Evolutionary conservation across 37 sponge, comb jelly and placozoan genomes (phyloP).

Genomic region (Dysidea cf. avara): DNA sequence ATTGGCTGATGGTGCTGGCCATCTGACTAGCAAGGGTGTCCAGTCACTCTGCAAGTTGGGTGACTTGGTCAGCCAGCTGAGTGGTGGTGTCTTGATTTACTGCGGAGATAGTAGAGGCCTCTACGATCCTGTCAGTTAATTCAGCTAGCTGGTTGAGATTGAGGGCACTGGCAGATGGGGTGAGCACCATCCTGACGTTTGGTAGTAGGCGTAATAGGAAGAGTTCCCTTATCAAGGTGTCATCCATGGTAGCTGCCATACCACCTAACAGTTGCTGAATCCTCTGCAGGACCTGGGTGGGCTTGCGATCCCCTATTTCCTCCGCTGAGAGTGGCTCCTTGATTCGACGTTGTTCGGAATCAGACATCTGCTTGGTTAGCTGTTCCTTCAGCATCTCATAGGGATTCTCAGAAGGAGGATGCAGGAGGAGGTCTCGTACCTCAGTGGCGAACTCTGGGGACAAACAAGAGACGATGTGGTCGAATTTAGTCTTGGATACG

Average conservation of each 20-base stretch:
- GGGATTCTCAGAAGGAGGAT: slow-evolving; percentile 7
- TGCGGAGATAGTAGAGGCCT: neutral
- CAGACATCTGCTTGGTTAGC: slow-evolving; percentile 19
- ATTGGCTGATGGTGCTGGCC: no score
- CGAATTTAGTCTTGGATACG: slow-evolving; percentile 12
- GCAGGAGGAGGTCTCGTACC: slow-evolving; percentile 37
- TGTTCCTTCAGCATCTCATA: slow-evolving; percentile 10
- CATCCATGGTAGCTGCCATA: neutral
- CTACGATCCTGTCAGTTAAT: slow-evolving; percentile 25
- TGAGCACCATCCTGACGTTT: slow-evolving; percentile 34
- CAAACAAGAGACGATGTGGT: slow-evolving; percentile 29
- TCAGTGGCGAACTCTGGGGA: slow-evolving; percentile 28
- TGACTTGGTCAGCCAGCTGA: no score
- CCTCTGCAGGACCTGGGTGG: slow-evolving; percentile 23
- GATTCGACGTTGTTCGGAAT: slow-evolving; percentile 22
- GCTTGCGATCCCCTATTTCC: slow-evolving; percentile 30
- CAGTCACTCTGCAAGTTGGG: no score
- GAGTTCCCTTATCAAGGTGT: slow-evolving; percentile 22
- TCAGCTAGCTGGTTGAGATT: slow-evolving; percentile 22
- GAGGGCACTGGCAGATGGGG: neutral
- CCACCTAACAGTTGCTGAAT: slow-evolving; percentile 37
- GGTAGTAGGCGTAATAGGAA: slow-evolving; percentile 37
- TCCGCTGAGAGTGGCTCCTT: slow-evolving; percentile 7
- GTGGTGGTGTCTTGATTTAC: neutral
- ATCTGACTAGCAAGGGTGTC: no score